Percentiles rank a stretch among this genome's conserved stretches.
These are phyloP conservation scores for Poeciliopsis turneri DNA, from an alignment of 2,797 vertebrate species.

Conservation along the genomic window DNA sequence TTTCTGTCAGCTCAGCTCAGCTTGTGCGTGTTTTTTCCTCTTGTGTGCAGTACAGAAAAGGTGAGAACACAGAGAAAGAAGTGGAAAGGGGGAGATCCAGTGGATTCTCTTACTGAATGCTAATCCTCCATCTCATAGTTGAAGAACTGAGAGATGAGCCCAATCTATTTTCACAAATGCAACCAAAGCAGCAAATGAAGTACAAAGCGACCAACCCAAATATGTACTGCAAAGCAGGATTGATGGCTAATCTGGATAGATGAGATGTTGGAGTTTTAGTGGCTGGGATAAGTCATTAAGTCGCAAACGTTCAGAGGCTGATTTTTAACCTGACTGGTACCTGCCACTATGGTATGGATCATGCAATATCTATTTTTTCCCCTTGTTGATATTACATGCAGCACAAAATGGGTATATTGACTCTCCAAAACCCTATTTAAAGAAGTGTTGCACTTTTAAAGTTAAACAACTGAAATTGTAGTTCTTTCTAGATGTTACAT, in stretches of 20 bases:
- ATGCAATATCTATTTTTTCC: neutral
- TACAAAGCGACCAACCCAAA: neutral
- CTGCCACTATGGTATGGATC: neutral
- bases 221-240: neutral
- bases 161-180: neutral
- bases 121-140: neutral
- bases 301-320: neutral
- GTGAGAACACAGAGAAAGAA: neutral
- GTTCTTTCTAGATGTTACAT: neutral
- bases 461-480: neutral
- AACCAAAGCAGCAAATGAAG: neutral
- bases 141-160: neutral
- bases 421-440: neutral
- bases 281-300: neutral
- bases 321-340: neutral
- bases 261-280: neutral
- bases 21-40: neutral
- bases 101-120: neutral
- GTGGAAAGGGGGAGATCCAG: neutral
- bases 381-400: neutral
- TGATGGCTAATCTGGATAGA: neutral
- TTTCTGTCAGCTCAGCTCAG: neutral
- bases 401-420: neutral
- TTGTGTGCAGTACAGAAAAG: neutral
- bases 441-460: neutral